Base-by-base conservation (phyloP, 2,888 invertebrate genomes). In the Acholoe squamosa region DNA sequence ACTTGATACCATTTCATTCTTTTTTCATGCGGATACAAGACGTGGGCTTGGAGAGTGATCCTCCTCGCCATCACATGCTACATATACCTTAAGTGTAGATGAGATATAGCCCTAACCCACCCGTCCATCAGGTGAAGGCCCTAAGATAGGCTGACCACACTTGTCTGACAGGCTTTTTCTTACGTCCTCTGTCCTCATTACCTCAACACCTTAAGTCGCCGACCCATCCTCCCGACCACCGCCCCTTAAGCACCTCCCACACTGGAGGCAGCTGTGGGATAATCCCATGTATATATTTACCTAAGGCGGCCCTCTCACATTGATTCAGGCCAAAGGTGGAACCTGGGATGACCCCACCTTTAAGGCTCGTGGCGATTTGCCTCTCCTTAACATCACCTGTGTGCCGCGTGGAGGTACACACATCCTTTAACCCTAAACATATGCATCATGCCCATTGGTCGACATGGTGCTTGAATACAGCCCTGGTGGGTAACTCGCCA, bases 301-400 rank as follows among this genome's bases (percentile, higher is more conserved):
- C 71, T 71, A 71, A 71, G 25, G 71, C 71, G 19, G 61, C 25
- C 28, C 71, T 71, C 71, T 25, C n/a, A 3, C 71, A 25, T 71
- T 71, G 71, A 71, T 71, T 28, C 28, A 22, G 61, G 28, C 71
- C 71, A 28, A 28, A 71, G 71, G 71, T 25, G 71, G 71, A 28
- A 71, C 71, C 25, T 28, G 31, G 71, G 71, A 71, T 71, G 71
- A 71, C 71, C 71, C 25, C n/a, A n/a, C 71, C 14, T 5, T 28
- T 3, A 1, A 28, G 31, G n/a, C 71, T 71, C 28, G 22, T n/a
- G 61, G 61, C 61, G 22, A 61, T n/a, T n/a, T 61, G 25, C n/a
- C 71, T 71, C 71, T 71, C 71, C 71, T 71, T 71, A 28, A 71
- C 71, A 71, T 28, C 71, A 28, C 71, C 71, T 25, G 28, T 28